Conservation (phyloP, 2,888 invertebrate genomes). For the Melipona bicolor region DNA sequence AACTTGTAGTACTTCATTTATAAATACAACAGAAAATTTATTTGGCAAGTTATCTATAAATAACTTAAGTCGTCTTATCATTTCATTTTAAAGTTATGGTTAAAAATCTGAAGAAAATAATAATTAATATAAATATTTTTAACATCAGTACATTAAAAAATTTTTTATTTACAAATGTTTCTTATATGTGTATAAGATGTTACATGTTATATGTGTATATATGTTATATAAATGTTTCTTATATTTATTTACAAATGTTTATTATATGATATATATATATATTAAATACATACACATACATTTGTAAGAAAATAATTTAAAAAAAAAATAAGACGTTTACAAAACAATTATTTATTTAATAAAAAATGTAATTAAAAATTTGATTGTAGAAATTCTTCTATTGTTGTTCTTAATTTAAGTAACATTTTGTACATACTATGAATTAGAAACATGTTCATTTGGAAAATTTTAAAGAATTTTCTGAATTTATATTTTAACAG, state of each 20-base stretch:
- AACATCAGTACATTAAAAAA: not conserved
- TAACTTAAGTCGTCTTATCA: constrained; percentile 16
- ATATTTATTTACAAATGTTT: not conserved
- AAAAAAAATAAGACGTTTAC: not conserved
- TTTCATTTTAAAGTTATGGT: not conserved
- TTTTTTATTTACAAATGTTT: not conserved
- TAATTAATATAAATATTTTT: constrained; percentile 6
- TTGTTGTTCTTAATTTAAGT: constrained; percentile 4
- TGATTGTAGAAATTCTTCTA: constrained; percentile 42
- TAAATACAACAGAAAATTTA: constrained; percentile 40
- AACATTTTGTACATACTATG: not conserved
- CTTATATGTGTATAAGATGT: not conserved
- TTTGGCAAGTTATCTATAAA: constrained; percentile 28
- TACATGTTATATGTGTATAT: too few relatives aligned
- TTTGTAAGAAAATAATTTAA: too few relatives aligned
- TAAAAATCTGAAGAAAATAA: not conserved
- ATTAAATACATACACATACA: not conserved
- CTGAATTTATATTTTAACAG: constrained; percentile 4
- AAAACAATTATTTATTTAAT: constrained; percentile 33
- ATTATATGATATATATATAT: not conserved
- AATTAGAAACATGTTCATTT: not conserved
- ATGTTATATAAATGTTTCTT: not conserved
- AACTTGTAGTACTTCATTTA: constrained; percentile 24
- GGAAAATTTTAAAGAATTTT: not conserved
- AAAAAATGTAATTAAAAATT: constrained; percentile 35